These are phyloP conservation scores for Dicranocentrus wangi DNA, from an alignment of 2,888 invertebrate species.

Conservation along the genomic window DNA sequence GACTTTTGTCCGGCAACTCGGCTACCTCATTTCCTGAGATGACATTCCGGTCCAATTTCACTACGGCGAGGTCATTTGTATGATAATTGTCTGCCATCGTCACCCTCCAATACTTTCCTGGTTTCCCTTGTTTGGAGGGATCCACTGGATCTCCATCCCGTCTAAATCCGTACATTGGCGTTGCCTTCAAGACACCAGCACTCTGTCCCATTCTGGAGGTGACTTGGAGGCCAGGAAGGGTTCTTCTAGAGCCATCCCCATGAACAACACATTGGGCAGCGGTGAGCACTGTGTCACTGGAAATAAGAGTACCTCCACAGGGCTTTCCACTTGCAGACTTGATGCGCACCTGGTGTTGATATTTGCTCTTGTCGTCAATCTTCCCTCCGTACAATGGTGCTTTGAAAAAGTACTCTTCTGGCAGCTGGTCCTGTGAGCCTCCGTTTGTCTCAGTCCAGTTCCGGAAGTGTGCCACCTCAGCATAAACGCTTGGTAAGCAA, in stretches of 20 bases:
- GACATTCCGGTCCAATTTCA: neutral
- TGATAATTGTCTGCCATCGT: neutral
- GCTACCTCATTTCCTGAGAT: neutral
- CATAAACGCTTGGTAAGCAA: constrained; percentile 29
- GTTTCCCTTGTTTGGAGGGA: neutral
- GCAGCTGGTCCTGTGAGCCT: neutral
- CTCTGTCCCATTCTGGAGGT: neutral
- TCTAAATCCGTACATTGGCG: neutral
- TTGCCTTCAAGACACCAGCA: neutral
- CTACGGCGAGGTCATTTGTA: neutral
- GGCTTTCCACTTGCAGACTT: neutral
- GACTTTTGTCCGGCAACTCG: neutral
- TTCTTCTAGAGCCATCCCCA: neutral
- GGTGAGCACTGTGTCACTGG: neutral
- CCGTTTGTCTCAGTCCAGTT: constrained; percentile 6
- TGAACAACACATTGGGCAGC: constrained; percentile 21
- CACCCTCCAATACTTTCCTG: neutral
- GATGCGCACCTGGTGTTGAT: neutral
- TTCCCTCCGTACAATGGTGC: neutral
- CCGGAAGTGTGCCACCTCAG: constrained; percentile 12
- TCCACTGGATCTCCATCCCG: neutral
- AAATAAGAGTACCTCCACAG: constrained; percentile 30
- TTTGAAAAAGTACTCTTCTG: neutral
- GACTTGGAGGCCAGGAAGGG: neutral
- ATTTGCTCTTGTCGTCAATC: neutral